These are phyloP conservation scores for Poeciliopsis turrubarensis DNA, from an alignment of 2,113 vertebrate species.

Conservation along the genomic window DNA sequence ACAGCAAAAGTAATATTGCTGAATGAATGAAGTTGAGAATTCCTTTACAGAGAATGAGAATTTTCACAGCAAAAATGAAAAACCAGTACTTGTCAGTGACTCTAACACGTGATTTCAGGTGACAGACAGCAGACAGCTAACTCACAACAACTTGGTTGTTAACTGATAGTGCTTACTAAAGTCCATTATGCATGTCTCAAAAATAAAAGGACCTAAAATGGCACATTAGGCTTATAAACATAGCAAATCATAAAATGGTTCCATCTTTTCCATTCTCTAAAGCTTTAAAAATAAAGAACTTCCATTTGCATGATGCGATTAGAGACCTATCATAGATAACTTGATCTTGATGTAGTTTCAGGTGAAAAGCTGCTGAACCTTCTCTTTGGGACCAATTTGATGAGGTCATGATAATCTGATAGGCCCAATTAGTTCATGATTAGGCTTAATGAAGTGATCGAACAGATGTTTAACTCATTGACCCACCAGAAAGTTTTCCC, in stretches of 20 bases:
- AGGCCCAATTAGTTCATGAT: conserved; percentile 57
- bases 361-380: conserved; percentile 37
- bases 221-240: neutral
- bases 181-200: neutral
- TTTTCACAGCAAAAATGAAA: neutral
- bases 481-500: neutral
- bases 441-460: conserved; percentile 58
- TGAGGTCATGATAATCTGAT: conserved; percentile 64
- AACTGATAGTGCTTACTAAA: neutral
- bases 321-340: neutral
- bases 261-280: neutral
- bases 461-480: conserved; percentile 19
- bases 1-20: too few species aligned
- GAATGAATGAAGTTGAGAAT: too few species aligned
- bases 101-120: neutral
- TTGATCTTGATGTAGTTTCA: conserved; percentile 3
- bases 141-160: neutral
- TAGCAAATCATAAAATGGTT: neutral
- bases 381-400: conserved; percentile 27
- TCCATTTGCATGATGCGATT: neutral
- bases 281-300: neutral
- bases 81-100: neutral
- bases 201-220: neutral
- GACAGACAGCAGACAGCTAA: neutral
- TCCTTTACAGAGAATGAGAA: too few species aligned